These are phyloP conservation scores for Rhinoptilus africanus DNA, from an alignment of 2,113 vertebrate genomes.

Conservation along the genomic window DNA sequence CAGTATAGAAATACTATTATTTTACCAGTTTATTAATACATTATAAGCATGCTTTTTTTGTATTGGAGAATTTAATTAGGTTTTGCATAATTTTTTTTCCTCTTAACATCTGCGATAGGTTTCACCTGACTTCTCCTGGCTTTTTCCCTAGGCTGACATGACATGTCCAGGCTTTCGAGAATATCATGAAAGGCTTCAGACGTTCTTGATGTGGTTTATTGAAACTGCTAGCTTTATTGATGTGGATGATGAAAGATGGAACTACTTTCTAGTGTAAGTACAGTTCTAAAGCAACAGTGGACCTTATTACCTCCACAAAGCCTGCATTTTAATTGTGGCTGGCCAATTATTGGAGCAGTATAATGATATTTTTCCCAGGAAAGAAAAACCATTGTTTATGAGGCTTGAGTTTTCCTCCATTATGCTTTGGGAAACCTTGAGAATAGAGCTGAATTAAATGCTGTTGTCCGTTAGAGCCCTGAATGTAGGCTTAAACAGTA, in stretches of 20 bases:
- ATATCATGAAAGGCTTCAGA: slow-evolving; percentile 97
- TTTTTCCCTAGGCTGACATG: slow-evolving; percentile 90
- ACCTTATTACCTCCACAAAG: slow-evolving; percentile 82
- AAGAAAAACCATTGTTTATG: slow-evolving; percentile 95
- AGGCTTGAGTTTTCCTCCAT: slow-evolving; percentile 96
- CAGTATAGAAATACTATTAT: not conserved
- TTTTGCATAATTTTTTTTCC: slow-evolving; percentile 32
- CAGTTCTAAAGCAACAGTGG: slow-evolving; percentile 87
- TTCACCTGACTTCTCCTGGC: slow-evolving; percentile 81
- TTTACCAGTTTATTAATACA: not conserved
- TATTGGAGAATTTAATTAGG: slow-evolving; percentile 45
- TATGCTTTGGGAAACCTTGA: slow-evolving; percentile 85
- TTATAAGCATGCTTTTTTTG: slow-evolving; percentile 12
- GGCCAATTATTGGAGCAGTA: slow-evolving; percentile 94
- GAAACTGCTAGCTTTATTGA: slow-evolving; percentile 99
- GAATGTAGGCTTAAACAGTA: slow-evolving; percentile 99
- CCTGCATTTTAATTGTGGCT: slow-evolving; percentile 89
- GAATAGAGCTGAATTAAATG: slow-evolving; percentile 98
- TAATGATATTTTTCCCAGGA: slow-evolving; percentile 97
- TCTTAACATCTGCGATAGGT: slow-evolving; percentile 65
- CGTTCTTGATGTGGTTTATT: slow-evolving; percentile 99
- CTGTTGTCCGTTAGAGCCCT: slow-evolving; percentile 97
- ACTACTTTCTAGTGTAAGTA: slow-evolving; percentile 99
- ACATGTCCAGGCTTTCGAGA: slow-evolving; percentile 93
- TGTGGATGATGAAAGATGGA: slow-evolving; percentile 97